A percentile compares a stretch with the other conserved stretches of the same genome.
phyloP scores from a whole-genome alignment of 2,113 vertebrate genomes.

The Propithecus coquereli region DNA sequence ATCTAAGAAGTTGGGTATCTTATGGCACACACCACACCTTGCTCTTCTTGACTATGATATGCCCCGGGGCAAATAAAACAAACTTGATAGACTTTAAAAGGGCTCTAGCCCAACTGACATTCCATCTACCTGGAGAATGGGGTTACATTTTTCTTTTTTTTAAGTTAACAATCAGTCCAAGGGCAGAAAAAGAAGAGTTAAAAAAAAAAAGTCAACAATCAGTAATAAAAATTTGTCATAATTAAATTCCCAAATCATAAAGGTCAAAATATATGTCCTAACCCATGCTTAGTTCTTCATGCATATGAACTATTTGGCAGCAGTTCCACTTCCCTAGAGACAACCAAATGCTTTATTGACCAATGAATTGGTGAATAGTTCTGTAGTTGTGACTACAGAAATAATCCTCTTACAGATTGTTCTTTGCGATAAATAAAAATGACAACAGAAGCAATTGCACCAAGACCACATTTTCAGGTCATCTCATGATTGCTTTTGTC shows the following conservation, averaged over 20 bases:
- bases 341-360: slow-evolving; percentile 40
- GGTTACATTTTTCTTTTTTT: background rate
- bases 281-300: background rate
- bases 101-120: background rate
- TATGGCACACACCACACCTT: background rate
- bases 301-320: background rate
- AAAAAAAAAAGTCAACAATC: background rate
- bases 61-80: background rate
- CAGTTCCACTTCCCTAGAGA: background rate
- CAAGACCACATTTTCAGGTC: slow-evolving; percentile 1
- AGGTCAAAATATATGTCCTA: slow-evolving; percentile 28
- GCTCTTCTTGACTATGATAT: background rate
- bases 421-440: slow-evolving; percentile 43
- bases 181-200: no score
- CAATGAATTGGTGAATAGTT: no score
- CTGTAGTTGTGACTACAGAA: slow-evolving; percentile 49
- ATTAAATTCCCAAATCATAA: background rate
- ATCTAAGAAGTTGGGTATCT: background rate
- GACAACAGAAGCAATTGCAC: slow-evolving; percentile 7
- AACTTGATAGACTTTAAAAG: background rate
- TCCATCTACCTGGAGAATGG: background rate
- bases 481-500: slow-evolving; percentile 1
- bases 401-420: slow-evolving; percentile 37
- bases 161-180: background rate
- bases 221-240: background rate